A percentile compares a stretch with the other conserved stretches of the same genome.
Evolutionary conservation across 2,888 invertebrate species (phyloP).

Genomic region (Megalurothrips usitatus): DNA sequence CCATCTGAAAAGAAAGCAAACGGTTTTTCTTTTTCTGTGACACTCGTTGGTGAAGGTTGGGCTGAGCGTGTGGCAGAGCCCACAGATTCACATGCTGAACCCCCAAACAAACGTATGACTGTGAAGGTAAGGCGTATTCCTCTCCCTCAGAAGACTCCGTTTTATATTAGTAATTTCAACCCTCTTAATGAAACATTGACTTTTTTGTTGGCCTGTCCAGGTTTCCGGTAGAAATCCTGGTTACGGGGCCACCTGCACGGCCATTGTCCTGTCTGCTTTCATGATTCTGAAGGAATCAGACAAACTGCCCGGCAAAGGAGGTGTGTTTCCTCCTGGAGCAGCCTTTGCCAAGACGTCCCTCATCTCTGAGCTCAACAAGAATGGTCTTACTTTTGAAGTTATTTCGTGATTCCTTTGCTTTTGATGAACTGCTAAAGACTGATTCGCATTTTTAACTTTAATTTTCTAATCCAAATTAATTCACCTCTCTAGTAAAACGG

Average conservation of each 20-base stretch:
- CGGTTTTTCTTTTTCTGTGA: constrained; percentile 60
- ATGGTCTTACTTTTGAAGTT: constrained; percentile 68
- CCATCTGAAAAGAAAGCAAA: constrained; percentile 59
- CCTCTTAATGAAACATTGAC: too few species aligned
- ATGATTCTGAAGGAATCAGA: constrained; percentile 69
- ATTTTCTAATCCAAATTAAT: not conserved
- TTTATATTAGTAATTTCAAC: not conserved
- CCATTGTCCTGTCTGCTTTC: constrained; percentile 66
- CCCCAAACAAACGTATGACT: constrained; percentile 61
- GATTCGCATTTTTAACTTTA: not conserved
- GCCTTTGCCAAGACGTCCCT: constrained; percentile 79
- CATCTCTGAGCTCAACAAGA: constrained; percentile 53
- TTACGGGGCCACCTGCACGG: constrained; percentile 75
- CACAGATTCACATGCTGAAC: constrained; percentile 53
- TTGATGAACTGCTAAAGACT: not conserved
- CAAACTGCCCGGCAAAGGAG: constrained; percentile 60
- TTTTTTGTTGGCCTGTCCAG: too few species aligned
- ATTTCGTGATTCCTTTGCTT: not conserved
- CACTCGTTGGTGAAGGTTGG: constrained; percentile 78
- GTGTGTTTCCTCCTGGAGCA: constrained; percentile 43
- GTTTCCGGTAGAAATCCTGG: constrained; percentile 65
- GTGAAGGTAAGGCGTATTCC: constrained; percentile 54
- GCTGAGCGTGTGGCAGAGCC: constrained; percentile 54
- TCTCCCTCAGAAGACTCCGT: not conserved
- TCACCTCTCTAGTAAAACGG: not conserved